These are phyloP conservation scores for Teleogryllus oceanicus DNA, from an alignment of 2,888 invertebrate genomes.

Conservation along the genomic window DNA sequence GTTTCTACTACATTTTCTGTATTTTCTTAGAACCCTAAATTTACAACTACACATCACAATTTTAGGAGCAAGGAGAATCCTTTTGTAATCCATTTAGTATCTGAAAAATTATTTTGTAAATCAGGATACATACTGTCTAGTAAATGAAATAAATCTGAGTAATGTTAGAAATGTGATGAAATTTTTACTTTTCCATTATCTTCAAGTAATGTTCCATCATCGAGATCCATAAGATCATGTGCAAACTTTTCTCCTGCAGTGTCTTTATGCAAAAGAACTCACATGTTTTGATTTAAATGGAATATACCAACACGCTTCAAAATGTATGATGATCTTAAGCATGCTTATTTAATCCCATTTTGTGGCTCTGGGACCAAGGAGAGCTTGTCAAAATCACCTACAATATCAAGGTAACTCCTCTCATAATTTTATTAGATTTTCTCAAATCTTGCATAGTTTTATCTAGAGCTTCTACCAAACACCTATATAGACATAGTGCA, in stretches of 20 bases:
- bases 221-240: not conserved
- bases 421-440: conserved; percentile 23
- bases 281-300: not conserved
- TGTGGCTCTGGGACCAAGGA: conserved; percentile 33
- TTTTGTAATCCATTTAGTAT: not conserved
- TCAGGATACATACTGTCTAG: not conserved
- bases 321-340: conserved; percentile 36
- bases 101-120: not conserved
- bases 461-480: conserved; percentile 37
- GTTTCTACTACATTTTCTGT: not conserved
- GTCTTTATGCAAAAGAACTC: not conserved
- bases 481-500: conserved; percentile 38
- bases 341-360: conserved; percentile 38
- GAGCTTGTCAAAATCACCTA: conserved; percentile 40
- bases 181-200: not conserved
- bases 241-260: not conserved
- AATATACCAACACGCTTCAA: conserved; percentile 26
- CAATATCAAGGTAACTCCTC: conserved; percentile 36
- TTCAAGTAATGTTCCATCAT: not conserved
- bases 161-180: not conserved
- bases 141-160: not conserved
- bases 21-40: not conserved
- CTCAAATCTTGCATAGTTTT: not conserved
- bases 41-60: not conserved
- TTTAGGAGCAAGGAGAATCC: not conserved